Evolutionary conservation across 2,888 invertebrate species (phyloP), one percentile per base, ranked within the genome.

Genomic region (Andrena bucephala): DNA sequence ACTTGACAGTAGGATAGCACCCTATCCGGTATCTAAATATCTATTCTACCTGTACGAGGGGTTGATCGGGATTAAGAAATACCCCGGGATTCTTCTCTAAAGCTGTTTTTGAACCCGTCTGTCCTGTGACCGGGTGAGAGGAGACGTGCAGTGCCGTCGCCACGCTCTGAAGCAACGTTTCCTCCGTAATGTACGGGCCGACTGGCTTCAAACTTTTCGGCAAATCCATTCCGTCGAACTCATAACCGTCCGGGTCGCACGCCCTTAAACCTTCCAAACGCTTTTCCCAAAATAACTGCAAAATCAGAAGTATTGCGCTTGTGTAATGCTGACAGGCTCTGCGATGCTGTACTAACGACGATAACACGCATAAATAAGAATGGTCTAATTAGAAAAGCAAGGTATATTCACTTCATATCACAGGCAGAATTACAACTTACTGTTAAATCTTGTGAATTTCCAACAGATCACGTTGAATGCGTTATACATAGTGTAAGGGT

Each of bases 111-210:
- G 97, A 95, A 33, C 97, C 97, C 0, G 96, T 97, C 94, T 99
- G 99, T 5, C 99, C 99, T 57, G 98, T 98, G 2, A 99, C 97
- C 1, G 99, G 98, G 90, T 97, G 97, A 59, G 96, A 96, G 5
- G 97, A 97, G 3, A 98, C 96, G 94, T 99, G 99, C 65, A 99
- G 95, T 2, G 99, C 98, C n/a, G 99, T 99, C 0, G 99, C 99
- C 54, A 99, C 96, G 72, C 99, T 99, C 94, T 99, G 98, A 85
- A 98, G 96, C 27, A 98, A 96, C 0, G 98, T 98, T 90, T 98
- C 97, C 92, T 98, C 97, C n/a, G 96, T 96, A 73, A 97, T 97
- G 92, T 97, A 97, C 0, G 98, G 98, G 0, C 98, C 98, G 24
- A 98, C 96, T 0, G 98, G 96, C 92, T 96, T 96, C 71, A 98